These are phyloP conservation scores for Eilema sororculum DNA, from an alignment of 2,888 invertebrate species.

Conservation along the genomic window DNA sequence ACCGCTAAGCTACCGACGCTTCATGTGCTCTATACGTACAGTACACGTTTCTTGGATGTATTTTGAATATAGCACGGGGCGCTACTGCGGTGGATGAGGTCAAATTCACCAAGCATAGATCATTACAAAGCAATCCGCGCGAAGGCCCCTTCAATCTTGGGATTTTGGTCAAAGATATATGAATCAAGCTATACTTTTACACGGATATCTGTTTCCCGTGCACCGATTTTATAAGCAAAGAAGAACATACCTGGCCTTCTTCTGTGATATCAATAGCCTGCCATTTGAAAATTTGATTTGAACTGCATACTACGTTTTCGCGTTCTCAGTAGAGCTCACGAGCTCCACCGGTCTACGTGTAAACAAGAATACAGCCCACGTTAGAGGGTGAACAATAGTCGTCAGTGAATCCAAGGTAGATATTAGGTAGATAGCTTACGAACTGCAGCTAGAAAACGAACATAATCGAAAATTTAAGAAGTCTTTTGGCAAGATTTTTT, in stretches of 20 bases:
- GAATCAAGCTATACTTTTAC: too few species aligned
- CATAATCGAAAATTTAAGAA: background rate
- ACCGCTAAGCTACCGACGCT: too few species aligned
- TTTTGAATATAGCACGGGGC: too few species aligned
- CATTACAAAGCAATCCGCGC: too few species aligned
- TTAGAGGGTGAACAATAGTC: background rate
- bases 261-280: background rate
- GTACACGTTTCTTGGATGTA: too few species aligned
- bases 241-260: background rate
- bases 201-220: background rate
- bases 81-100: too few species aligned
- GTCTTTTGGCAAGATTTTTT: too few species aligned
- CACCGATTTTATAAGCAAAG: background rate
- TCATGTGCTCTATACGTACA: too few species aligned
- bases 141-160: too few species aligned
- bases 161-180: too few species aligned
- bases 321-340: background rate
- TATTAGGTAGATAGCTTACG: background rate
- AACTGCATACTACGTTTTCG: background rate
- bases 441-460: background rate
- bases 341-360: background rate
- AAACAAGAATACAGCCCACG: background rate
- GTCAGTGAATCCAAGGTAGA: background rate
- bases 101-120: too few species aligned
- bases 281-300: background rate